These are phyloP conservation scores for Nymphalis io DNA, from an alignment of 1,140 invertebrate species.

Conservation along the genomic window DNA sequence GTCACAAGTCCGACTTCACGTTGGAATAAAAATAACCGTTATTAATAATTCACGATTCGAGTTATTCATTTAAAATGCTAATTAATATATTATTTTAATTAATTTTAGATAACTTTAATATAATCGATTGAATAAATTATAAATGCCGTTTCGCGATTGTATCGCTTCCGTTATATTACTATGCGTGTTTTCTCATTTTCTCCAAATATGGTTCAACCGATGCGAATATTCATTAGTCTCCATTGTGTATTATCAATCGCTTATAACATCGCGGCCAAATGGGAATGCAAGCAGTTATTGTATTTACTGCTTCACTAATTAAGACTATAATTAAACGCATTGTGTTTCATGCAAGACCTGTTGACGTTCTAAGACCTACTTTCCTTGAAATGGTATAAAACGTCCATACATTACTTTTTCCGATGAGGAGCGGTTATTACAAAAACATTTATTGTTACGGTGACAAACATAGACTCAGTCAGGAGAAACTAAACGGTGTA, in stretches of 20 bases:
- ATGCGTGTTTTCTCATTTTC: slow-evolving; percentile 4
- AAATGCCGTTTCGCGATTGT: not conserved
- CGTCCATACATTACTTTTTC: slow-evolving; percentile 33
- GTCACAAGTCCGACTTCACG: not conserved
- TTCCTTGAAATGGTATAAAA: slow-evolving; percentile 36
- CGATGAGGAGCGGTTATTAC: not conserved
- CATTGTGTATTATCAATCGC: slow-evolving; percentile 32
- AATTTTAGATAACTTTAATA: not conserved
- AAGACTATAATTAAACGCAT: not conserved
- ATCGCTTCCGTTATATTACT: slow-evolving; percentile 4
- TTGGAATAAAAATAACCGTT: not conserved
- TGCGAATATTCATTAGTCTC: slow-evolving; percentile 31
- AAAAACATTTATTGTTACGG: slow-evolving; percentile 4
- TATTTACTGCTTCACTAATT: not conserved
- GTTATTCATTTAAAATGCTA: not conserved
- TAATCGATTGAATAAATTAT: not conserved
- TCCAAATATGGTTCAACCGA: not conserved
- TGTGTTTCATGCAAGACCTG: not conserved
- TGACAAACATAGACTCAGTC: not conserved
- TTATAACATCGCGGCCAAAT: not conserved
- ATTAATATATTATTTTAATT: not conserved
- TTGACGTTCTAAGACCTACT: slow-evolving; percentile 26
- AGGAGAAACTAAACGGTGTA: not conserved
- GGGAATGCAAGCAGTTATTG: not conserved
- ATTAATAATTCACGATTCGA: not conserved